phyloP scores from a whole-genome alignment of 2,797 vertebrate genomes.

The Xenentodon cancila region DNA sequence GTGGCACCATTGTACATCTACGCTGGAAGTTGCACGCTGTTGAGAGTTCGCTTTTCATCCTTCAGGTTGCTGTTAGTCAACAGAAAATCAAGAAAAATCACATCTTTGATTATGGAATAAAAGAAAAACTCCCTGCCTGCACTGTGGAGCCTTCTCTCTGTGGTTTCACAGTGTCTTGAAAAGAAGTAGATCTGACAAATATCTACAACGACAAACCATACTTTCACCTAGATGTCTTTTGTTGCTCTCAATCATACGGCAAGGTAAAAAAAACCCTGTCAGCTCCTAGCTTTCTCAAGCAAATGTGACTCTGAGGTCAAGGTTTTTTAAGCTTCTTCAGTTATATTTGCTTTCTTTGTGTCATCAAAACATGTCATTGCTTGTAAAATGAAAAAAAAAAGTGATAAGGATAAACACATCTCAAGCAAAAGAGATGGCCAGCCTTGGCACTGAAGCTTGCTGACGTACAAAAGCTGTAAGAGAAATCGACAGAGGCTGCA shows the following conservation, averaged over 20 bases:
- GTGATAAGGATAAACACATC: slow-evolving; percentile 33
- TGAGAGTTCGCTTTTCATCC: slow-evolving; percentile 59
- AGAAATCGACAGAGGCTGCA: slow-evolving; percentile 15
- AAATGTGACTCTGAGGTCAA: slow-evolving; percentile 45
- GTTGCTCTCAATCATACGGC: slow-evolving; percentile 41
- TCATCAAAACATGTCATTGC: slow-evolving; percentile 36
- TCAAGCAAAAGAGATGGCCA: slow-evolving; percentile 41
- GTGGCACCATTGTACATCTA: slow-evolving; percentile 46
- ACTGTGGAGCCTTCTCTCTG: slow-evolving; percentile 65
- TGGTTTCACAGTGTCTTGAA: slow-evolving; percentile 58
- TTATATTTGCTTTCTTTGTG: slow-evolving; percentile 13
- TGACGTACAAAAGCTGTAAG: slow-evolving; percentile 41
- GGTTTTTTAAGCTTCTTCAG: slow-evolving; percentile 28
- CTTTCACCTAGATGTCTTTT: slow-evolving; percentile 37
- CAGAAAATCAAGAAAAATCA: slow-evolving; percentile 39
- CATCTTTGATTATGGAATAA: slow-evolving; percentile 68
- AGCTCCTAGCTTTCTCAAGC: slow-evolving; percentile 13
- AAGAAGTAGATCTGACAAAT: slow-evolving; percentile 62
- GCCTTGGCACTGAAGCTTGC: slow-evolving; percentile 51
- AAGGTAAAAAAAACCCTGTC: slow-evolving; percentile 19
- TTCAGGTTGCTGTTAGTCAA: slow-evolving; percentile 70
- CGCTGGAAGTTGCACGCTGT: slow-evolving; percentile 15
- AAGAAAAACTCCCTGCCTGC: slow-evolving; percentile 65
- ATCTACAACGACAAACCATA: slow-evolving; percentile 55
- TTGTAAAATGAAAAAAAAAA: neutral